A percentile compares a stretch with the other conserved stretches of the same genome.
Conservation (phyloP, 2,888 invertebrate species). For the Papilio gigon region DNA sequence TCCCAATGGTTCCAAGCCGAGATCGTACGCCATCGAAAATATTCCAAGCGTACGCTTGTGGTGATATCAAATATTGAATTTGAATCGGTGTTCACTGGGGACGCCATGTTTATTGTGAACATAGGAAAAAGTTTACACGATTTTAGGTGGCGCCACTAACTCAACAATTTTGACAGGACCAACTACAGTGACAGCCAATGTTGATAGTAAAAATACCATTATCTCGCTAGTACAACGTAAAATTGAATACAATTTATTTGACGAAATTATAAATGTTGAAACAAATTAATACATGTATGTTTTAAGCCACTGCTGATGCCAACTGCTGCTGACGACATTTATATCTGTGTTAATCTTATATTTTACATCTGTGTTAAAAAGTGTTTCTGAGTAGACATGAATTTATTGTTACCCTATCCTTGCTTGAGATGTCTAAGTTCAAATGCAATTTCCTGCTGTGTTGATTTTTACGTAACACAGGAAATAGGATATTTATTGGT, state of each 20-base stretch:
- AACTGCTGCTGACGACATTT: too few relatives aligned
- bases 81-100: neutral
- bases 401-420: slow-evolving; percentile 12
- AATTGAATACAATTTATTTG: too few relatives aligned
- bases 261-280: too few relatives aligned
- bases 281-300: too few relatives aligned
- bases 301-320: too few relatives aligned
- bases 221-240: too few relatives aligned
- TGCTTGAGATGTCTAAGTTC: slow-evolving; percentile 11
- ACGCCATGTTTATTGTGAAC: neutral
- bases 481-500: slow-evolving; percentile 21
- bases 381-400: neutral
- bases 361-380: too few relatives aligned
- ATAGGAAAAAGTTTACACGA: neutral
- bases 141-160: too few relatives aligned
- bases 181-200: too few relatives aligned
- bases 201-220: too few relatives aligned
- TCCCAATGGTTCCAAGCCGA: slow-evolving; percentile 22
- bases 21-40: slow-evolving; percentile 27
- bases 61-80: slow-evolving; percentile 38
- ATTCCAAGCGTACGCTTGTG: slow-evolving; percentile 24
- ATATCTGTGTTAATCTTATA: too few relatives aligned
- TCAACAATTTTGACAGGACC: too few relatives aligned
- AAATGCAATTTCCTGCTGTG: slow-evolving; percentile 26
- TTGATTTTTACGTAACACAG: slow-evolving; percentile 26